A percentile compares a stretch with the other conserved stretches of the same genome.
These are phyloP conservation scores for Megathymus violae DNA, from an alignment of 1,140 invertebrate genomes.

Conservation along the genomic window DNA sequence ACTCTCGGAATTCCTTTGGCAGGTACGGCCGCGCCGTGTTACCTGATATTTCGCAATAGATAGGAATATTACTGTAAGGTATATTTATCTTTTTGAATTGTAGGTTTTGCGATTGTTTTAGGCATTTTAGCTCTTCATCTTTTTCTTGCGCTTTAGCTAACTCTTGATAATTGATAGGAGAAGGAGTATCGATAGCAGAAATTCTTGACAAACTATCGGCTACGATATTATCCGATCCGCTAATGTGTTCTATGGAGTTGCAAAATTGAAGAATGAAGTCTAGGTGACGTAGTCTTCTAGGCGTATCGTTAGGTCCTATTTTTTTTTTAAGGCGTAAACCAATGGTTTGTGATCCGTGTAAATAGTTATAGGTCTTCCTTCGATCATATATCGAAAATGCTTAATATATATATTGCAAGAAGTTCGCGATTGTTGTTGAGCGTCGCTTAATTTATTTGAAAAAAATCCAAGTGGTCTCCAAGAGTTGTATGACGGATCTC, in stretches of 20 bases:
- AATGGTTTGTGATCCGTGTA: constrained; percentile 17
- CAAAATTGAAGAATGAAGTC: constrained; percentile 23
- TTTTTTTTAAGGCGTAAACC: constrained; percentile 16
- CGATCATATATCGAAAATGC: constrained; percentile 15
- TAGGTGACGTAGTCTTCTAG: constrained; percentile 13
- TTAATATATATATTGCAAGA: constrained; percentile 5
- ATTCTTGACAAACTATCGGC: constrained; percentile 26
- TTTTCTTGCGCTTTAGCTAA: constrained; percentile 19
- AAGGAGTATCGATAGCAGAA: constrained; percentile 21
- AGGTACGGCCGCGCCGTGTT: no score
- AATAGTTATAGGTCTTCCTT: constrained; percentile 17
- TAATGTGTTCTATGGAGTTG: constrained; percentile 20
- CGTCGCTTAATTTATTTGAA: constrained; percentile 19
- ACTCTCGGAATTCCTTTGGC: not conserved
- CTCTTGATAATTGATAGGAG: constrained; percentile 16
- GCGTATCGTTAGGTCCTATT: constrained; percentile 15
- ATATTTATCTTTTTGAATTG: constrained; percentile 9
- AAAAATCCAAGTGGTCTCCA: constrained; percentile 23
- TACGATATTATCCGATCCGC: constrained; percentile 11
- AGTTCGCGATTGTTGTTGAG: constrained; percentile 14
- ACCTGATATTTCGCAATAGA: constrained; percentile 23
- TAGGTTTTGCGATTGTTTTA: constrained; percentile 5
- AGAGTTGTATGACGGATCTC: constrained; percentile 12
- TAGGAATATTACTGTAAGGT: constrained; percentile 1
- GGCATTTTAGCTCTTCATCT: constrained; percentile 1